phyloP scores from a whole-genome alignment of 2,113 vertebrate genomes.

The Toxotes jaculatrix region DNA sequence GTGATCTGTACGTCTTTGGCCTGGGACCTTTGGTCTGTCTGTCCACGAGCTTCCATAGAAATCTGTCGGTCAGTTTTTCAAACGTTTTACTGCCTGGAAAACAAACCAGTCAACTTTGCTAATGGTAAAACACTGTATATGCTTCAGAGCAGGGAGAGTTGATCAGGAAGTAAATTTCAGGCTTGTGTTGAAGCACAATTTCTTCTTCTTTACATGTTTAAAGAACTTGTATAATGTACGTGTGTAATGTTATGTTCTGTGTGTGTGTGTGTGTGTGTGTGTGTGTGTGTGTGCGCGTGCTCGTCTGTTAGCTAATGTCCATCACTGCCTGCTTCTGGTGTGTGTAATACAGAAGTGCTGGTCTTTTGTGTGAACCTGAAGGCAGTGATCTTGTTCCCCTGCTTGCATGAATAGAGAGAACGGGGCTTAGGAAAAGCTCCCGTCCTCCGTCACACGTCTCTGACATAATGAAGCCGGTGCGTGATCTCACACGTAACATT shows the following conservation, averaged over 20 bases:
- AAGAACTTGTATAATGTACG: too few relatives aligned
- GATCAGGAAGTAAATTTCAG: not conserved
- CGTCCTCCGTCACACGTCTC: constrained; percentile 64
- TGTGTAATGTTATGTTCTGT: not conserved
- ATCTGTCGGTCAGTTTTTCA: not conserved
- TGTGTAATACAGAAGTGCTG: constrained; percentile 53
- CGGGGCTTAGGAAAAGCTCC: constrained; percentile 50
- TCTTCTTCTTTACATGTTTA: not conserved
- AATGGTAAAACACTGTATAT: too few relatives aligned
- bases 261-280: not conserved
- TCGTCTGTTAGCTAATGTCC: constrained; percentile 23
- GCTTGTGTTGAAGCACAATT: not conserved
- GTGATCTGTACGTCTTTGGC: constrained; percentile 22
- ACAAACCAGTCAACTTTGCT: too few relatives aligned
- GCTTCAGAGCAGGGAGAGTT: not conserved
- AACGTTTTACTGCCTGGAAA: too few relatives aligned
- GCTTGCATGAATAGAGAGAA: constrained; percentile 66
- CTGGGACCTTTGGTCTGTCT: not conserved
- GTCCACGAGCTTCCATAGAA: not conserved
- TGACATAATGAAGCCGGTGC: constrained; percentile 72
- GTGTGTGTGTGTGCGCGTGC: constrained; percentile 34
- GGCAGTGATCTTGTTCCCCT: constrained; percentile 57
- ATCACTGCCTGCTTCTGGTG: constrained; percentile 37
- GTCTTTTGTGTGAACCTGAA: constrained; percentile 65
- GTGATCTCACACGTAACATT: constrained; percentile 48